Evolutionary conservation across 1,140 invertebrate genomes (phyloP).

Genomic region (Harlomillsia oculata): DNA sequence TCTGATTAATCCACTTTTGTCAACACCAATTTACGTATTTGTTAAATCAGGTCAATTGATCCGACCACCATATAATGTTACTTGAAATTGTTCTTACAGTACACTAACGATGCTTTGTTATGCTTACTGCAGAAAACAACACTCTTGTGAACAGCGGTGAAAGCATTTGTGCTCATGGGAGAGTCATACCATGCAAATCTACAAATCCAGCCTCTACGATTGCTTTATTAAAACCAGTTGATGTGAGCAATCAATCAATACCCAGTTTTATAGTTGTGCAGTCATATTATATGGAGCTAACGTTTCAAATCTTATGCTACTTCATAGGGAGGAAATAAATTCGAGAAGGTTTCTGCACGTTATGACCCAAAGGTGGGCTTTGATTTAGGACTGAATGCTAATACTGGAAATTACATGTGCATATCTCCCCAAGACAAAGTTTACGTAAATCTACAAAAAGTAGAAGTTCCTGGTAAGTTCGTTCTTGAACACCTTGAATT

Average conservation of each 20-base stretch:
- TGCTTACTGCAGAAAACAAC: background rate
- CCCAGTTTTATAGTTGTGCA: background rate
- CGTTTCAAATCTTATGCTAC: background rate
- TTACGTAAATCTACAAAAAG: too few relatives aligned
- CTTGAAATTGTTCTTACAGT: too few relatives aligned
- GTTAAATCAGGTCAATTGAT: constrained; percentile 8
- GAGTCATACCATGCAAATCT: constrained; percentile 3
- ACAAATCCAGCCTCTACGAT: constrained; percentile 7
- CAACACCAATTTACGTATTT: constrained; percentile 4
- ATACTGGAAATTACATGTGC: constrained; percentile 5
- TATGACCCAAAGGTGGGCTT: constrained; percentile 14
- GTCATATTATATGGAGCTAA: too few relatives aligned
- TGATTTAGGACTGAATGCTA: background rate
- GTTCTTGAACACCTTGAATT: too few relatives aligned
- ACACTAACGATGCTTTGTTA: background rate
- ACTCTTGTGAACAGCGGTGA: constrained; percentile 8
- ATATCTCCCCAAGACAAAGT: constrained; percentile 9
- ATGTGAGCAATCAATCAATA: background rate
- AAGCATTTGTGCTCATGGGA: background rate
- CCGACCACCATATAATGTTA: background rate
- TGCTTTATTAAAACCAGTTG: constrained; percentile 1
- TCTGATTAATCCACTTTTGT: background rate
- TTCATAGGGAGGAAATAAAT: constrained; percentile 5
- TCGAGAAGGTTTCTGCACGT: background rate
- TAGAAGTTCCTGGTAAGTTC: too few relatives aligned